Conservation (phyloP, 2,113 vertebrate species). For the Nothoprocta pentlandii region DNA sequence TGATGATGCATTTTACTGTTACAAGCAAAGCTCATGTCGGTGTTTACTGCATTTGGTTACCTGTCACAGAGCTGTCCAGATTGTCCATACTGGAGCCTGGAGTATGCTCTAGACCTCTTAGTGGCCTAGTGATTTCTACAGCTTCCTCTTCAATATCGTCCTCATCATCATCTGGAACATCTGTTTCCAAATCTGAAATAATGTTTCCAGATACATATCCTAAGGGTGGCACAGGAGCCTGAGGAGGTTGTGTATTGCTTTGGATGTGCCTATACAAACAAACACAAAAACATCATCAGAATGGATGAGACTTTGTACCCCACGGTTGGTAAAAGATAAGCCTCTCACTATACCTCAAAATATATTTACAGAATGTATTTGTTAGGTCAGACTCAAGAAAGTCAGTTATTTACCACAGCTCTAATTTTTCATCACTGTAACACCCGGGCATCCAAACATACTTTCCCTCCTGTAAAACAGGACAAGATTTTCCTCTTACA, state of each 20-base stretch:
- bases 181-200: slow-evolving; percentile 96
- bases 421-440: neutral
- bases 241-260: slow-evolving; percentile 91
- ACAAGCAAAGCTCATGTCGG: slow-evolving; percentile 48
- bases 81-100: slow-evolving; percentile 98
- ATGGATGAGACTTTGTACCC: neutral
- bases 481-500: neutral
- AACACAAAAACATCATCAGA: slow-evolving; percentile 9
- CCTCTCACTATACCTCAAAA: neutral
- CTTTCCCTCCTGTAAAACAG: neutral
- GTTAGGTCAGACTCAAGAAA: neutral
- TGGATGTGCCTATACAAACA: slow-evolving; percentile 91
- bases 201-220: slow-evolving; percentile 96
- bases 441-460: neutral
- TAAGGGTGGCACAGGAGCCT: slow-evolving; percentile 93
- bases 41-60: slow-evolving; percentile 74
- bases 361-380: rapidly evolving
- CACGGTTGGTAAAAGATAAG: neutral
- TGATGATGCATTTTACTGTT: slow-evolving; percentile 43
- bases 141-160: slow-evolving; percentile 93
- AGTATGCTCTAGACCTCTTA: slow-evolving; percentile 92
- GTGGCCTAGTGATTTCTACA: slow-evolving; percentile 89
- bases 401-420: neutral
- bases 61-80: slow-evolving; percentile 97
- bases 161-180: slow-evolving; percentile 92